These are phyloP conservation scores for Pleuronectes platessa DNA, from an alignment of 2,113 vertebrate genomes.

Conservation along the genomic window DNA sequence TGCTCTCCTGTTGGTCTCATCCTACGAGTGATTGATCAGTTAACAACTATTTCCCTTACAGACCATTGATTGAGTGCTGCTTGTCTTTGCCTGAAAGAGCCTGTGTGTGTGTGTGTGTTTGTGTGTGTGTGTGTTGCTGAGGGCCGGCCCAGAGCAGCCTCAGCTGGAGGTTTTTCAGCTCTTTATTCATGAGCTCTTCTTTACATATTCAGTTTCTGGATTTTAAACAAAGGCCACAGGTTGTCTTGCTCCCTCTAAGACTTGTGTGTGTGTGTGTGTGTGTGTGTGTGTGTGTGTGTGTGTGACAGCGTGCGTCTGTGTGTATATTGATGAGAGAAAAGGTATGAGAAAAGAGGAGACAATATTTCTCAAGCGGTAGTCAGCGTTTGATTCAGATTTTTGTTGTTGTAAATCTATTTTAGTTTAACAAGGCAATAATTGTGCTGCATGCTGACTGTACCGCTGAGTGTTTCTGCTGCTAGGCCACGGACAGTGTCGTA, in stretches of 20 bases:
- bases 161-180: constrained; percentile 79
- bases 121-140: constrained; percentile 44
- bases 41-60: constrained; percentile 71
- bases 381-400: too few species aligned
- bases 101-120: constrained; percentile 34
- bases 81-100: constrained; percentile 58
- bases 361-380: background rate
- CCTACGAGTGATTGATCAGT: constrained; percentile 72
- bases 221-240: constrained; percentile 76
- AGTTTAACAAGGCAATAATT: too few species aligned
- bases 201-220: constrained; percentile 84
- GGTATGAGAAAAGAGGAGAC: constrained; percentile 6
- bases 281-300: constrained; percentile 36
- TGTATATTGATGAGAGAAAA: background rate
- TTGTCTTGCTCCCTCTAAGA: constrained; percentile 58
- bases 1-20: constrained; percentile 50
- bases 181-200: constrained; percentile 81
- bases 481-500: too few species aligned
- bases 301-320: background rate
- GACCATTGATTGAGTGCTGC: constrained; percentile 70
- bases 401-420: too few species aligned
- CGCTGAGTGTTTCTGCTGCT: too few species aligned
- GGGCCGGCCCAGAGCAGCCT: constrained; percentile 70
- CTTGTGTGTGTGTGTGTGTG: constrained; percentile 45
- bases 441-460: too few species aligned